Base-by-base conservation (phyloP, 2,113 vertebrate species). In the Ophiodon elongatus region DNA sequence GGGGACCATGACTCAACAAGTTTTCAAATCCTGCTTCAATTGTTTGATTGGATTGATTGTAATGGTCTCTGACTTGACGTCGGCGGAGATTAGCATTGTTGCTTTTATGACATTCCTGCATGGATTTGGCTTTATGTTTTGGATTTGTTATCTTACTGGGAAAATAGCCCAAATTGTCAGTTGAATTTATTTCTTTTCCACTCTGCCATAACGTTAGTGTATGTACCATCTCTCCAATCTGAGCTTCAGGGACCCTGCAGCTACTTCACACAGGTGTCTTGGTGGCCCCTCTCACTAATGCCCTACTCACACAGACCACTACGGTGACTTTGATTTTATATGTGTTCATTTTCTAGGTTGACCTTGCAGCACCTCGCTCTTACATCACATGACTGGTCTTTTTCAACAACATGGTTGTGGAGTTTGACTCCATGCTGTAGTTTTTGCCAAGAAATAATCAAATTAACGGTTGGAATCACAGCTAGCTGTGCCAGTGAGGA, bases 1-100 rank as follows among this genome's bases (percentile, higher is more conserved):
- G 54, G 74, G 60, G 60, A 82, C 54, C 45, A 57, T 86, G 81
- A 81, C 62, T 85, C 78, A 81, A 79, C 72, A 73, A 71, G 43
- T 70, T 66, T 72, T 35, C 41, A 43, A 29, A 25, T 71, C n/a
- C 60, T 62, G 57, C 29, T 19, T 62, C 69, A 64, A 64, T 66
- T 64, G 25, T 82, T 85, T 7, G 27, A 67, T 35, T 81, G 37
- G 56, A 52, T 66, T 43, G 27, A 80, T 39, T 74, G 50, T 35
- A 79, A 59, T 68, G 56, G 27, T 57, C 62, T 79, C 64, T 65
- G 69, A 82, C 41, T 25, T 59, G 27, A 68, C 35, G 19, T 21
- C 8, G 11, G 43, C 45, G 29, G 15, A 79, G 23, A 64, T 74
- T 57, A 68, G 10, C 29, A 31, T 43, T 25, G 17, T 31, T 75